Percentiles rank a stretch among this genome's conserved stretches.
Conservation (phyloP, 2,888 invertebrate genomes). For the Calameuta filiformis region DNA sequence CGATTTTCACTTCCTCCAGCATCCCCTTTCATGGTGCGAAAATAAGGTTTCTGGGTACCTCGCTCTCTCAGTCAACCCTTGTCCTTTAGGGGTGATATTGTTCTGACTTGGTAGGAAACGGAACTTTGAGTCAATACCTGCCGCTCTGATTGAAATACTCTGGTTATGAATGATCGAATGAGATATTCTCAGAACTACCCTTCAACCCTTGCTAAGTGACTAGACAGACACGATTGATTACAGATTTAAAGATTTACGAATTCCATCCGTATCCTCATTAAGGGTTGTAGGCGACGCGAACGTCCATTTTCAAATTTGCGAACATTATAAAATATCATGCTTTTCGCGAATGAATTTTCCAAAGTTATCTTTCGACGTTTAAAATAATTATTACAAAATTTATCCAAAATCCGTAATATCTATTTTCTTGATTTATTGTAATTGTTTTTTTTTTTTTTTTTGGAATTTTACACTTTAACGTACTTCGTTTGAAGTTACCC, state of each 20-base stretch:
- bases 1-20: neutral
- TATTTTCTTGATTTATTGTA: neutral
- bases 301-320: too few relatives aligned
- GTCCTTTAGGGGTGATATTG: neutral
- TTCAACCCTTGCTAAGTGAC: neutral
- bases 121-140: neutral
- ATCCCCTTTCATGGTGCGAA: neutral
- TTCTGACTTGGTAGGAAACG: neutral
- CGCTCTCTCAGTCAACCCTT: neutral
- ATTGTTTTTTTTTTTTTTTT: too few relatives aligned
- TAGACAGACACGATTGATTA: too few relatives aligned
- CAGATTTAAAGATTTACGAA: neutral
- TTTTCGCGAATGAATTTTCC: too few relatives aligned
- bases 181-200: neutral
- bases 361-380: too few relatives aligned
- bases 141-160: neutral
- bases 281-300: neutral
- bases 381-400: too few relatives aligned
- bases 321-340: too few relatives aligned
- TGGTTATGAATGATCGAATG: neutral
- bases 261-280: neutral
- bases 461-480: neutral
- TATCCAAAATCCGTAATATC: too few relatives aligned
- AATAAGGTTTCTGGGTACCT: slow-evolving; percentile 36
- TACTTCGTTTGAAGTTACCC: neutral